Evolutionary conservation across 2,113 vertebrate genomes (phyloP).

Genomic region (Rhynchomys soricoides): DNA sequence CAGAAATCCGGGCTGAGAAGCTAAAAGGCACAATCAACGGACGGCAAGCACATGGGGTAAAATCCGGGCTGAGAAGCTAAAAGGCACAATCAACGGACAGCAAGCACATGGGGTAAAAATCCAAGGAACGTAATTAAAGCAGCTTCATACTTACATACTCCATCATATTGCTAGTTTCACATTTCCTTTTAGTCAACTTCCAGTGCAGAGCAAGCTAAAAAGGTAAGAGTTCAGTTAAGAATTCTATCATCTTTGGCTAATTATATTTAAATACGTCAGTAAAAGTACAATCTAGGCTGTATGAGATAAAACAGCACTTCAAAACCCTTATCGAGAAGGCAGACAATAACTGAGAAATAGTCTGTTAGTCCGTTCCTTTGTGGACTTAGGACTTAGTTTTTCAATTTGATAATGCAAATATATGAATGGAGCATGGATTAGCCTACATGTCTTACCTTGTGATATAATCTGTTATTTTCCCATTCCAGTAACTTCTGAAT

Average conservation of each 20-base stretch:
- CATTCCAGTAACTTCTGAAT: constrained; percentile 99
- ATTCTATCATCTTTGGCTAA: constrained; percentile 62
- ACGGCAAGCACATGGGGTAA: neutral
- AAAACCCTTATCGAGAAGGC: constrained; percentile 31
- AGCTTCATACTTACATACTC: constrained; percentile 91
- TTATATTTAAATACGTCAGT: constrained; percentile 50
- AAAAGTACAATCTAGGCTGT: constrained; percentile 28
- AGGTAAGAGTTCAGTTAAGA: constrained; percentile 70
- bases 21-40: constrained; percentile 42
- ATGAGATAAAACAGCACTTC: neutral
- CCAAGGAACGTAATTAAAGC: constrained; percentile 37
- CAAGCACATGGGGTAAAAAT: neutral
- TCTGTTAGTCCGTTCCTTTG: constrained; percentile 39
- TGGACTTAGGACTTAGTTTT: constrained; percentile 19
- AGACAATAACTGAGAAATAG: constrained; percentile 32
- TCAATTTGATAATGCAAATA: constrained; percentile 49
- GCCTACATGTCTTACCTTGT: constrained; percentile 92
- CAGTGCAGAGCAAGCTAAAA: constrained; percentile 98
- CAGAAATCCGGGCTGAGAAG: constrained; percentile 40
- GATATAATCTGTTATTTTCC: constrained; percentile 99
- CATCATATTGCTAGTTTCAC: constrained; percentile 99
- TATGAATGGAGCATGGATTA: neutral
- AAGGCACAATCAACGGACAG: constrained; percentile 2
- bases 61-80: constrained; percentile 50
- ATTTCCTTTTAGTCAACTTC: constrained; percentile 99